Evolutionary conservation across 2,797 vertebrate species (phyloP).

Genomic region (Bryconaethiops microstoma): DNA sequence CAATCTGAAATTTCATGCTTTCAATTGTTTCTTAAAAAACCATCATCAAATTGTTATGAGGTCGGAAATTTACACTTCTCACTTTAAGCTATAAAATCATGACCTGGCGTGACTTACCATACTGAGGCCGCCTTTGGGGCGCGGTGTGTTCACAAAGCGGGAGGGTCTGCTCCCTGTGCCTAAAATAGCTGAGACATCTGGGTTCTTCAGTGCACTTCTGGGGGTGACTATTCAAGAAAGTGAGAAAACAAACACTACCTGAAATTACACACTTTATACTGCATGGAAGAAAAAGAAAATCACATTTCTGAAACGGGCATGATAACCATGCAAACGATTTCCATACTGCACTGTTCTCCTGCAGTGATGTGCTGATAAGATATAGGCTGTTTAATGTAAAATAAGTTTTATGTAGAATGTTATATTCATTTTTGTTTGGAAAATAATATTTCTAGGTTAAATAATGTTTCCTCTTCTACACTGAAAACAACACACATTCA

Average conservation of each 20-base stretch:
- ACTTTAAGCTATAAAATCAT: neutral
- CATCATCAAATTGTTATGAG: neutral
- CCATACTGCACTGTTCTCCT: too few species aligned
- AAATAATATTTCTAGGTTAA: too few species aligned
- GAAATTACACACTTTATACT: neutral
- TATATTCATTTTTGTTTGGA: too few species aligned
- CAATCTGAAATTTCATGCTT: neutral
- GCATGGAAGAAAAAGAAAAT: too few species aligned
- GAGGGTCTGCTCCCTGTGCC: conserved; percentile 81
- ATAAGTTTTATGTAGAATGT: too few species aligned
- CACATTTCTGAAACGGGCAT: too few species aligned
- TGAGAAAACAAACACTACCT: conserved; percentile 30
- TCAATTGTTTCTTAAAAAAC: neutral
- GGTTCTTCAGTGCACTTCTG: conserved; percentile 72
- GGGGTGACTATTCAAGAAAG: conserved; percentile 69
- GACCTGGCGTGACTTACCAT: conserved; percentile 67
- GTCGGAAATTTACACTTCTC: too few species aligned
- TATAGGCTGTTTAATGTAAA: too few species aligned
- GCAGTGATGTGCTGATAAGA: too few species aligned
- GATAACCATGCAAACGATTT: too few species aligned
- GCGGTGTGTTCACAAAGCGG: conserved; percentile 78
- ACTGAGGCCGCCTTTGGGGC: conserved; percentile 72
- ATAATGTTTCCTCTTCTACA: too few species aligned
- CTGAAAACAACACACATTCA: too few species aligned
- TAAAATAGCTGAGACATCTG: conserved; percentile 84